Evolutionary conservation across 2,888 invertebrate species (phyloP), one percentile per base, ranked within the genome.

Genomic region (Agrypnus murinus): DNA sequence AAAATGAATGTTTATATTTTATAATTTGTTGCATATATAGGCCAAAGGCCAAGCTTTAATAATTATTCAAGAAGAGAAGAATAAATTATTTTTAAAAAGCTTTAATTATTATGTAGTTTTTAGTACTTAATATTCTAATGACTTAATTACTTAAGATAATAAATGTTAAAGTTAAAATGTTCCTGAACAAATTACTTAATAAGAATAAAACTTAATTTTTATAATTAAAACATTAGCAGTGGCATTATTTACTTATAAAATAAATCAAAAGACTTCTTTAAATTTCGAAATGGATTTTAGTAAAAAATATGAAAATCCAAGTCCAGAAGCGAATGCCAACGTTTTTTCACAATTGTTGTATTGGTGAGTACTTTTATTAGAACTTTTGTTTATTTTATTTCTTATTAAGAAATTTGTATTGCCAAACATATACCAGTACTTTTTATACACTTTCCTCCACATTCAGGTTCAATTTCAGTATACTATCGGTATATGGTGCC

Each of bases 301-400:
- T 81, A 89, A 88, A 73, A 88, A 88, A 77, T 85, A 89, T 74
- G 87, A 89, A 66, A 89, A 90, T 77, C 89, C 89, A 65, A 91
- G 90, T 83, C 91, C 91, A 0, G 87, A 89, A 77, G 86, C 87
- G 38, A 86, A 84, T 62, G 89, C 91, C 0, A 91, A 90, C 82
- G 79, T 88, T 50, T 68, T 91, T 17, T 90, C 90, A 8, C 90
- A 87, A 84, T 82, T 90, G 74, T 85, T 91, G 79, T 88, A 91
- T 80, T 89, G 89, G 92, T 92, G 83, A 91, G 91, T 89, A 31
- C 19, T 55, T 7, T 34, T 32, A 34, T 25, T 48, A 5, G 36
- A 36, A 8, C 10, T 36, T 53, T 45, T 12, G 43, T 53, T 53
- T 10, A 7, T 6, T 46, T 19, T 7, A 46, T 46, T 46, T n/a